phyloP scores from a whole-genome alignment of 92 coral and sea anemone species.

The Porites evermanni region DNA sequence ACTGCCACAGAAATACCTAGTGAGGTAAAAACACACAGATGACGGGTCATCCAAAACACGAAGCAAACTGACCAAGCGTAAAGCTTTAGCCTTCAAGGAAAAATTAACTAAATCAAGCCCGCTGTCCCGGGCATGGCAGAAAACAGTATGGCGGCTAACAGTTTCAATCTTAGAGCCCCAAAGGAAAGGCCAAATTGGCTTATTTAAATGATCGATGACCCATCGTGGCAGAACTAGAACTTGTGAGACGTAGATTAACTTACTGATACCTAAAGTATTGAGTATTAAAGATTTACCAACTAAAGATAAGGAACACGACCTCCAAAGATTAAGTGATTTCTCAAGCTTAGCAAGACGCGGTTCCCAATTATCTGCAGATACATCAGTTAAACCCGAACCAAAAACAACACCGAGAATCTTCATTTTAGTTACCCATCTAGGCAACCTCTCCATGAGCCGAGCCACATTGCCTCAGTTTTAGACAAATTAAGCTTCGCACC shows the following conservation, averaged over 20 bases:
- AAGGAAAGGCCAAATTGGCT: constrained; percentile 13
- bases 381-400: neutral
- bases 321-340: constrained; percentile 19
- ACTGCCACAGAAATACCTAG: neutral
- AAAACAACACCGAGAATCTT: constrained; percentile 27
- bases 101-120: constrained; percentile 21
- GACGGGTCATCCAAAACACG: neutral
- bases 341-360: neutral
- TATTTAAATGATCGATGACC: neutral
- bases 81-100: neutral
- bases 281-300: constrained; percentile 11
- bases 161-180: constrained; percentile 35
- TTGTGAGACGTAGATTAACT: neutral
- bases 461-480: constrained; percentile 60
- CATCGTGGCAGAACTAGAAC: neutral
- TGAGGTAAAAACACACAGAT: neutral
- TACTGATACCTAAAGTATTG: neutral
- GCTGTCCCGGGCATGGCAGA: neutral
- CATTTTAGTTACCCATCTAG: constrained; percentile 22
- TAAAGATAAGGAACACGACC: neutral
- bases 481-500: constrained; percentile 34
- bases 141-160: neutral
- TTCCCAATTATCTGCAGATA: neutral
- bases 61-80: neutral
- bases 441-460: neutral